Conservation (phyloP, 2,113 vertebrate genomes). For the Otis tarda region DNA sequence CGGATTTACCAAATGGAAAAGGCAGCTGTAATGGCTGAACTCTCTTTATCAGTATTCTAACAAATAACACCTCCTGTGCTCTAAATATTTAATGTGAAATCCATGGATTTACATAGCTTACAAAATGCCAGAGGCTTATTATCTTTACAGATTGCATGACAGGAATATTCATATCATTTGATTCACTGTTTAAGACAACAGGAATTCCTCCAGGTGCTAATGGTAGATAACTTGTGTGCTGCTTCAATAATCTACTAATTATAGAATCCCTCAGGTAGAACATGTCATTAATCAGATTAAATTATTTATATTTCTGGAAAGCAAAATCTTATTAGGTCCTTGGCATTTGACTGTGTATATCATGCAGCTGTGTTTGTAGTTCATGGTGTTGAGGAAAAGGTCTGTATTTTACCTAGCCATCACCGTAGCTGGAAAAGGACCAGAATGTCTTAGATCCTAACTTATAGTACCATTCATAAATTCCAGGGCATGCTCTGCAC, state of each 20-base stretch:
- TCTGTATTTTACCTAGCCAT: neutral
- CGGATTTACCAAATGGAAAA: constrained; percentile 61
- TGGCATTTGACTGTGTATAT: constrained; percentile 61
- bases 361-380: neutral
- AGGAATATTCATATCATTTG: constrained; percentile 77
- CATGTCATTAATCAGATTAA: constrained; percentile 83
- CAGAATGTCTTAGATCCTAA: neutral
- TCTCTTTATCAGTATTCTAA: constrained; percentile 74
- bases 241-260: constrained; percentile 81
- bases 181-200: constrained; percentile 71
- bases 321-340: constrained; percentile 74
- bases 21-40: constrained; percentile 62
- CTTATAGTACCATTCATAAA: neutral
- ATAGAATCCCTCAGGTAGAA: constrained; percentile 79
- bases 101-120: constrained; percentile 80
- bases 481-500: neutral
- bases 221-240: constrained; percentile 76
- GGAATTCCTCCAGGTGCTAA: constrained; percentile 82
- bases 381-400: neutral
- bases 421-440: neutral
- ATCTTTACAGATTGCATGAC: constrained; percentile 77
- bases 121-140: constrained; percentile 81
- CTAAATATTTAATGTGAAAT: constrained; percentile 85
- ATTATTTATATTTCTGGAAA: constrained; percentile 79
- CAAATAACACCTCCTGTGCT: constrained; percentile 78